A percentile compares a stretch with the other conserved stretches of the same genome.
These are phyloP conservation scores for Danionella dracula DNA, from an alignment of 2,797 vertebrate genomes.

Conservation along the genomic window DNA sequence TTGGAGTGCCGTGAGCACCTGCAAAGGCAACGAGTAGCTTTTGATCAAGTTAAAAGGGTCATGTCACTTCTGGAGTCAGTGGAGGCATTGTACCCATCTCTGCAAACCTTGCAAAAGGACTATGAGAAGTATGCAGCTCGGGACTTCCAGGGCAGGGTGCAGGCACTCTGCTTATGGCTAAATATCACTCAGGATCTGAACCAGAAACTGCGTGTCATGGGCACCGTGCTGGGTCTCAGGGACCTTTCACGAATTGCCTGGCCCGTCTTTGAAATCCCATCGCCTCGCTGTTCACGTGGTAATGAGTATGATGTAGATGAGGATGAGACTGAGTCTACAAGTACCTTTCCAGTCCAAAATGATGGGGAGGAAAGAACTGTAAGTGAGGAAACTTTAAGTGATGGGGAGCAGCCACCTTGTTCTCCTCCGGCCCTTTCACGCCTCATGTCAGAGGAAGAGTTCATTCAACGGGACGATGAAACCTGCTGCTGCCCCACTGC, in stretches of 20 bases:
- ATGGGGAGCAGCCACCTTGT: conserved; percentile 62
- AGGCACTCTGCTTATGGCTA: conserved; percentile 98
- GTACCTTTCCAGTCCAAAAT: conserved; percentile 79
- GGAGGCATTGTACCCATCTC: conserved; percentile 94
- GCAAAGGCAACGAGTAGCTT: conserved; percentile 87
- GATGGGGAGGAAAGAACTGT: conserved; percentile 73
- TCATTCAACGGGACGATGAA: conserved; percentile 63
- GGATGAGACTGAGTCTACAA: conserved; percentile 67
- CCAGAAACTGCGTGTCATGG: conserved; percentile 97
- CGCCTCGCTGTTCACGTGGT: conserved; percentile 83
- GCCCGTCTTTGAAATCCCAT: conserved; percentile 98
- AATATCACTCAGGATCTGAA: conserved; percentile 99
- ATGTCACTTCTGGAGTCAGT: conserved; percentile 95
- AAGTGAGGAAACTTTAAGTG: conserved; percentile 49
- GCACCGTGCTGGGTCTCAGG: conserved; percentile 91
- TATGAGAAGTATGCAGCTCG: conserved; percentile 93
- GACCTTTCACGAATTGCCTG: conserved; percentile 93
- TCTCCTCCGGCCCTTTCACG: conserved; percentile 72
- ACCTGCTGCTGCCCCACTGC: conserved; percentile 83
- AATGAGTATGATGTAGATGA: conserved; percentile 69
- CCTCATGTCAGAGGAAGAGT: conserved; percentile 82
- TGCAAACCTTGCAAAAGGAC: conserved; percentile 94
- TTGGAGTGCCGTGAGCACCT: conserved; percentile 83
- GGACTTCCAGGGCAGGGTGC: conserved; percentile 97
- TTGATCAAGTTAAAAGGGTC: conserved; percentile 94